These are phyloP conservation scores for Menidia menidia DNA, from an alignment of 2,797 vertebrate species.

Conservation along the genomic window DNA sequence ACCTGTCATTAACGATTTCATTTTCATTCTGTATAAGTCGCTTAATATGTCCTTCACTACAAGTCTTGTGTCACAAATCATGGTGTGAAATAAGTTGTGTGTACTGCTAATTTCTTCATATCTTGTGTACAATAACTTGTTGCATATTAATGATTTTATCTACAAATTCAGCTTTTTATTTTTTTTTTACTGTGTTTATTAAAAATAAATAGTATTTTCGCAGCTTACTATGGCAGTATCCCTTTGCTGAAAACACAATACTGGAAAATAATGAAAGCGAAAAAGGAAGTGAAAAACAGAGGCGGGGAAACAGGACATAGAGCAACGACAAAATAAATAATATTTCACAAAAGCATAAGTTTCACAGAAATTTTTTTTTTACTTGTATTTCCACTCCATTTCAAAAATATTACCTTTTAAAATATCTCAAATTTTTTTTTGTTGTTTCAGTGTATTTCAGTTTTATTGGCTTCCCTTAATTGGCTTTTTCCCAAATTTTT, in stretches of 20 bases:
- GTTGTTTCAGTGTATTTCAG: no score
- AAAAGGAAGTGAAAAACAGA: no score
- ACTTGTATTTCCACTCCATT: not conserved
- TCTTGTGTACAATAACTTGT: constrained; percentile 9
- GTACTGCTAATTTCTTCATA: constrained; percentile 8
- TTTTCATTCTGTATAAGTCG: constrained; percentile 7
- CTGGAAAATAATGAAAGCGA: no score
- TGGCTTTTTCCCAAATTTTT: no score
- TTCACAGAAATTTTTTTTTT: not conserved
- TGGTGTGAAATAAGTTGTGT: constrained; percentile 6
- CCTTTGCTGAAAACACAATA: no score
- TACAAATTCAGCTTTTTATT: constrained; percentile 13
- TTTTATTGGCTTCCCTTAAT: not conserved
- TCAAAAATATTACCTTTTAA: no score
- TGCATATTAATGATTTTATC: constrained; percentile 28
- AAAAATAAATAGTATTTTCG: not conserved
- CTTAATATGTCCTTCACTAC: constrained; percentile 52
- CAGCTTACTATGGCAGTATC: not conserved
- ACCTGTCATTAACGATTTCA: constrained; percentile 1
- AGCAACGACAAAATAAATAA: no score
- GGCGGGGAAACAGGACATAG: no score
- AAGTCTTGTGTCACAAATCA: constrained; percentile 34
- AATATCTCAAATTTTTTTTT: not conserved
- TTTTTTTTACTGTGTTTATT: not conserved
- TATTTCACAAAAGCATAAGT: no score